A percentile compares a stretch with the other conserved stretches of the same genome.
These are phyloP conservation scores for Alethe diademata DNA, from an alignment of 2,113 vertebrate genomes.

Conservation along the genomic window DNA sequence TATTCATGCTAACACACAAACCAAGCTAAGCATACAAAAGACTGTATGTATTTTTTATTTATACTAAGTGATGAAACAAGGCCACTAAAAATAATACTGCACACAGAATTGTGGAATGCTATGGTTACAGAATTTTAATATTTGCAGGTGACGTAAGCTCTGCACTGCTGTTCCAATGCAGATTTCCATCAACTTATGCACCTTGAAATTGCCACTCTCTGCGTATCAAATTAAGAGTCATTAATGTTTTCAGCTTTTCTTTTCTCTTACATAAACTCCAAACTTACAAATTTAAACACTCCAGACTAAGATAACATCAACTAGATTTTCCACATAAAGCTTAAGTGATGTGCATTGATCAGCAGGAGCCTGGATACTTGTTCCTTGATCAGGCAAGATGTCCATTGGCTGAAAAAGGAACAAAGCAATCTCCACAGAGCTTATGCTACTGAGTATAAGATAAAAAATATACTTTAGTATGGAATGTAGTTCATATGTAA, in stretches of 20 bases:
- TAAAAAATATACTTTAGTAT: neutral
- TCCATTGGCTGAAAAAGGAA: constrained; percentile 10
- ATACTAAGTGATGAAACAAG: neutral
- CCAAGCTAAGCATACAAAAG: neutral
- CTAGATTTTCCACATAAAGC: constrained; percentile 8
- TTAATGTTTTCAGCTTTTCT: constrained; percentile 15
- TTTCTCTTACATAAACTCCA: neutral
- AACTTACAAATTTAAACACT: constrained; percentile 27
- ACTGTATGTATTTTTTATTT: neutral
- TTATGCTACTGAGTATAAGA: neutral
- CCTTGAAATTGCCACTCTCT: constrained; percentile 27
- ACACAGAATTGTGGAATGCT: constrained; percentile 8
- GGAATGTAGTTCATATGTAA: neutral
- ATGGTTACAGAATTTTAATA: constrained; percentile 36
- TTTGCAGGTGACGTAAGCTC: constrained; percentile 18
- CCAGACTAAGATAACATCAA: neutral
- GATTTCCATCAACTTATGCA: constrained; percentile 1
- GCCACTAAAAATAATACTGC: constrained; percentile 25
- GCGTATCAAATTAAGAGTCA: neutral
- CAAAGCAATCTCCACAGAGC: neutral
- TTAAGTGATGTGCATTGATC: constrained; percentile 1
- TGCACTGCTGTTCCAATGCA: constrained; percentile 2
- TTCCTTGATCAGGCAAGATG: constrained; percentile 6
- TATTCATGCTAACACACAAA: constrained; percentile 4
- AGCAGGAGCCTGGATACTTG: neutral